phyloP scores from a whole-genome alignment of 2,113 vertebrate genomes.

The Hippoglossus stenolepis region DNA sequence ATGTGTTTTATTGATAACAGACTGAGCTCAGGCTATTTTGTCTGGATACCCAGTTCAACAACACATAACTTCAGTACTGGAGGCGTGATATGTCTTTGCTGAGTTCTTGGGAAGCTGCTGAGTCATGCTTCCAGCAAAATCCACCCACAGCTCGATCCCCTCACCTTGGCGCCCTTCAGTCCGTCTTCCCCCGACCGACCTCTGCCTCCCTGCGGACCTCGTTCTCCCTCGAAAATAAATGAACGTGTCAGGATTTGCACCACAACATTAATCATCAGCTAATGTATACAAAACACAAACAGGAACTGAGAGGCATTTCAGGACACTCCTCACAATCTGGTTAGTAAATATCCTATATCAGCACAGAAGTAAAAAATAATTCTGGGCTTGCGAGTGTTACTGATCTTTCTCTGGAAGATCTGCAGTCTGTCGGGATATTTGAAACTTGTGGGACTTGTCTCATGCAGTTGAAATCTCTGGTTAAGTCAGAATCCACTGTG shows the following conservation, averaged over 20 bases:
- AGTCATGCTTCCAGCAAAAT: conserved; percentile 28
- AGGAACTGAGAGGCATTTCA: neutral
- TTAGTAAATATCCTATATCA: neutral
- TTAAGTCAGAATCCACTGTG: neutral
- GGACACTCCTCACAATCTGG: conserved; percentile 10
- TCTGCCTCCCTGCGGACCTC: conserved; percentile 54
- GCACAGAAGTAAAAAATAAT: neutral
- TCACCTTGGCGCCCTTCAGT: conserved; percentile 72
- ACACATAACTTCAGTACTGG: neutral
- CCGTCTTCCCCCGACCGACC: conserved; percentile 65
- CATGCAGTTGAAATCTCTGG: neutral
- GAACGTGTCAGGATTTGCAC: conserved; percentile 12
- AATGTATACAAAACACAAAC: conserved; percentile 25
- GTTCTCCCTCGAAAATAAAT: conserved; percentile 72
- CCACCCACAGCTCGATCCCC: conserved; percentile 29
- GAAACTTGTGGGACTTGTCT: neutral
- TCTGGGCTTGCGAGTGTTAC: neutral
- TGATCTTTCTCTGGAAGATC: neutral
- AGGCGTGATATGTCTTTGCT: neutral
- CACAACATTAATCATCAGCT: conserved; percentile 24
- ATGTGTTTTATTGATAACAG: conserved; percentile 12
- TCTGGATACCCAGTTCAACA: conserved; percentile 1
- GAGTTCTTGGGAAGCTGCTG: conserved; percentile 19
- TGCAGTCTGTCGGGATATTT: neutral
- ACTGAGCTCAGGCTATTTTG: conserved; percentile 24